Evolutionary conservation across 2,113 vertebrate genomes (phyloP), one percentile per base, ranked within the genome.

Genomic region (Astatoreochromis straeleni): DNA sequence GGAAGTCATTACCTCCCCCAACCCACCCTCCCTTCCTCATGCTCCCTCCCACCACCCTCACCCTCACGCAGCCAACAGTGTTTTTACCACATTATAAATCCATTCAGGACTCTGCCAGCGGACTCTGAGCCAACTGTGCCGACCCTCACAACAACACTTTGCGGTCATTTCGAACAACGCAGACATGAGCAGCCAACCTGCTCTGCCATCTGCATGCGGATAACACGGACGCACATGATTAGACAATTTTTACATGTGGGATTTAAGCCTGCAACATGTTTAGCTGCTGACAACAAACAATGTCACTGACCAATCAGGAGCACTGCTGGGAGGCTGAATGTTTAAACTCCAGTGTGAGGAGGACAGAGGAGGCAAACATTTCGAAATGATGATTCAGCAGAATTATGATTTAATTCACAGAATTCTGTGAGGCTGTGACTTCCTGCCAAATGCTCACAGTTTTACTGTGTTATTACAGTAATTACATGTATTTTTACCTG

Each of bases 1-100:
- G 93, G 93, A 93, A 93, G 80, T 91, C 92, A 93, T 94, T 93
- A 94, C 35, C 2, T 1, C 12, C 55, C 16, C 57, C 47, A 1
- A 38, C 0, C 19, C 19, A 13, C 60, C 60, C 60, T 13, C 68
- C 40, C 68, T 26, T 26, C 68, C 68, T 17, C 21, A 16, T 11
- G 70, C 70, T 78, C 70, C 70, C 70, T 49, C 70, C 70, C 70
- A 29, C 70, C 31, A 8, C 29, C 63, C 9, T 45, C 21, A 19
- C 51, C 19, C 31, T 42, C 79, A 47, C 33, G 57, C 85, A 85
- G 87, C 17, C 83, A 65, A 63, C 78, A 79, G 84, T 73, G 84
- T 81, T 88, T 81, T 86, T 58, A 90, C 65, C 81, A 83, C 91
- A 83, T 82, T 85, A 85, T 84, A 80, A 84, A 89, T 89, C 79